Percentiles rank a stretch among this genome's conserved stretches.
phyloP scores from a whole-genome alignment of 1,140 invertebrate species.

The Triops cancriformis region DNA sequence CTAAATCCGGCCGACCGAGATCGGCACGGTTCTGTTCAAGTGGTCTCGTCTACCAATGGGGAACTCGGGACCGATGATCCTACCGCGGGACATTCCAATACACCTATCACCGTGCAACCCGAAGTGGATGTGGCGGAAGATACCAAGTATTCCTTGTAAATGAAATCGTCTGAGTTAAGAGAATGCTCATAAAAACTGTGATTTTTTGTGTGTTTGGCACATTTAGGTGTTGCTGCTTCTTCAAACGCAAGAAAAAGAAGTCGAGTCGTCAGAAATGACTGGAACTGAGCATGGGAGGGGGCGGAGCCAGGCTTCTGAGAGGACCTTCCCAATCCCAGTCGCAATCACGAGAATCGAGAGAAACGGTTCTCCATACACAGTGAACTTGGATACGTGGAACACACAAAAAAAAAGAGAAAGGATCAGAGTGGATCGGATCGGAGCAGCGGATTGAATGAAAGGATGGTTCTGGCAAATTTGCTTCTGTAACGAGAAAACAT shows the following conservation, averaged over 20 bases:
- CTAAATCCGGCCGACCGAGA: conserved; percentile 73
- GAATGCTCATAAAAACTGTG: background rate
- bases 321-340: conserved; percentile 12
- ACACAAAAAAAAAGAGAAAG: background rate
- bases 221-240: conserved; percentile 92
- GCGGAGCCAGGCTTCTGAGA: conserved; percentile 1
- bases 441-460: background rate
- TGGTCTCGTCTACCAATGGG: conserved; percentile 94
- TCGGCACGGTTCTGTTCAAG: conserved; percentile 88
- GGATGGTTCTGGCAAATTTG: background rate
- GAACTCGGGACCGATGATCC: conserved; percentile 91
- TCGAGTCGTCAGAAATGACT: conserved; percentile 66
- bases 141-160: conserved; percentile 60
- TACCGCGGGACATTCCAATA: conserved; percentile 90
- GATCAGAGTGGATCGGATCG: background rate
- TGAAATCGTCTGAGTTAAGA: background rate
- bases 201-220: conserved; percentile 21
- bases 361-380: conserved; percentile 9
- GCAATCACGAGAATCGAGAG: background rate
- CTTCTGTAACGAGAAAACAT: background rate
- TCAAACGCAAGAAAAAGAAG: conserved; percentile 95
- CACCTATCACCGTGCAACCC: conserved; percentile 83
- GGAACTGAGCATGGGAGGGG: background rate
- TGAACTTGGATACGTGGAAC: too few relatives aligned
- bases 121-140: conserved; percentile 88